Percentiles rank a stretch among this genome's conserved stretches.
phyloP scores from a whole-genome alignment of 2,888 invertebrate genomes.

The Spisula solida region DNA sequence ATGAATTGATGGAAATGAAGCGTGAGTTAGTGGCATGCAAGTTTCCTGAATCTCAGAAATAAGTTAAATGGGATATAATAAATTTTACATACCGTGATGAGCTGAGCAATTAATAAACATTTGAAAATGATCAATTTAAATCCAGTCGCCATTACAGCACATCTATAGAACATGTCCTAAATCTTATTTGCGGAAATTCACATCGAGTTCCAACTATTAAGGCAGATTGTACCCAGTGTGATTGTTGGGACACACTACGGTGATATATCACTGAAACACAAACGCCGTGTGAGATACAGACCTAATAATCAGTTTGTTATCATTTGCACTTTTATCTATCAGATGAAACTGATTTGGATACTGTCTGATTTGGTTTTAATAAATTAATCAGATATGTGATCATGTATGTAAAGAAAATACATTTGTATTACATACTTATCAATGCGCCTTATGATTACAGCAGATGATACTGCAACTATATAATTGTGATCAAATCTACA shows the following conservation, averaged over 20 bases:
- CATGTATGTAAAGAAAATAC: neutral
- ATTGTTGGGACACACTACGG: neutral
- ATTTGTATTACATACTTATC: neutral
- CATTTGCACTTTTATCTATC: neutral
- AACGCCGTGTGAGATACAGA: neutral
- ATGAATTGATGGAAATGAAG: no score
- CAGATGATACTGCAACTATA: no score
- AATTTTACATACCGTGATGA: neutral
- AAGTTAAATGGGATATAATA: neutral
- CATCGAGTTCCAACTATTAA: neutral
- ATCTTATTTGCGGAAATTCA: neutral
- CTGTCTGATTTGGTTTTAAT: neutral
- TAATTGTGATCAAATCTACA: no score
- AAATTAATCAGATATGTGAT: no score
- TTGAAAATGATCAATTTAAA: neutral
- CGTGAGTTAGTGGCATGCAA: no score
- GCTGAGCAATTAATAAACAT: neutral
- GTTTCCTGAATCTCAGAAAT: no score
- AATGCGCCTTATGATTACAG: no score
- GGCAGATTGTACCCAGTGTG: neutral
- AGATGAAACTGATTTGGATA: neutral
- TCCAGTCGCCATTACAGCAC: slow-evolving; percentile 10
- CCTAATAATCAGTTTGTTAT: neutral
- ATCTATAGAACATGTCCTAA: neutral
- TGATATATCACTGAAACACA: neutral